phyloP scores from a whole-genome alignment of 2,113 vertebrate genomes.

The Pomatorhinus ruficollis region DNA sequence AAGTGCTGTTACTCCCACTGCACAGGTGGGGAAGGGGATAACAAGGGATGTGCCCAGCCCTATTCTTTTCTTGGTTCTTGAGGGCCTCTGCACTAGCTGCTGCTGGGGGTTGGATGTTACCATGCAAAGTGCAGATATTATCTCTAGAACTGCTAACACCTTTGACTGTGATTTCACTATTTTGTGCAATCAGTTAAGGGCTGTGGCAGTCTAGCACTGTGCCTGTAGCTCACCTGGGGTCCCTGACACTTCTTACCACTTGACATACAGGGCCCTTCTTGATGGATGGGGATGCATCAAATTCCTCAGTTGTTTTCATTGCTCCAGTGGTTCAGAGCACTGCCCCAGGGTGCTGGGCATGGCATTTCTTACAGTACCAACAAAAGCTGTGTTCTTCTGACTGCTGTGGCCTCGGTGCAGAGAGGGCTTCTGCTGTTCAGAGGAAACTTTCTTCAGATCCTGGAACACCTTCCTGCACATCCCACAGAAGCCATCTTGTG shows the following conservation, averaged over 20 bases:
- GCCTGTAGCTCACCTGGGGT: not conserved
- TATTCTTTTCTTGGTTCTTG: not conserved
- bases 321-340: not conserved
- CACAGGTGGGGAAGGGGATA: not conserved
- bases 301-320: not conserved
- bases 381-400: fast-evolving
- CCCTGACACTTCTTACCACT: not conserved
- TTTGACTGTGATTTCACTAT: not conserved
- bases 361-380: not conserved
- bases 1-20: not conserved
- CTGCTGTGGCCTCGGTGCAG: not conserved
- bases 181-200: not conserved
- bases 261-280: fast-evolving
- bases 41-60: not conserved
- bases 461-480: not conserved
- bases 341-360: not conserved
- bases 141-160: not conserved
- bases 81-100: not conserved
- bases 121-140: not conserved
- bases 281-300: not conserved
- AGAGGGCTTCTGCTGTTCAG: not conserved
- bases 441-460: not conserved
- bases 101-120: not conserved
- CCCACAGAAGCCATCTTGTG: not conserved
- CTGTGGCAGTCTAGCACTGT: fast-evolving